Base-by-base conservation (phyloP, 2,113 vertebrate species). In the Taxidea taxus region DNA sequence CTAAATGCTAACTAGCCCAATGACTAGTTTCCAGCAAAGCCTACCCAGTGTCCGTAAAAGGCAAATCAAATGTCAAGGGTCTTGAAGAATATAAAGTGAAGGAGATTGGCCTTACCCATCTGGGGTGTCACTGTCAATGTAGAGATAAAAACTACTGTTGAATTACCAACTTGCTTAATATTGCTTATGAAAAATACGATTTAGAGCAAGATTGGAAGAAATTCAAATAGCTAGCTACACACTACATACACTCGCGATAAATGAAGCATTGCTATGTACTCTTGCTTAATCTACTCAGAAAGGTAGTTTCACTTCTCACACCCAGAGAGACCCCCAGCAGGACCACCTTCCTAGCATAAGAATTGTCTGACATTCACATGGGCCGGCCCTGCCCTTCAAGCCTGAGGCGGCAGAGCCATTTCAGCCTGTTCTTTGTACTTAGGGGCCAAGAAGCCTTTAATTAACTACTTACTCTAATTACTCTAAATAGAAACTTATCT, bases 381-480 rank as follows among this genome's bases (percentile, higher is more conserved):
- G 91, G n/a, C n/a, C n/a, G n/a, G n/a, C n/a, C n/a, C 82, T 86
- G 37, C 16, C 21, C 82, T 93, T 91, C 58, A 96, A 92, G 81
- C 78, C 47, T 39, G 44, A 37, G 74, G 60, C 88, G 95, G 87
- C 54, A 58, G 42, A 92, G 34, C 18, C 68, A 58, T 94, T 95
- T 97, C 83, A 92, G 66, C 56, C 78, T 51, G 25, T 60, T 95
- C 29, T 68, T 85, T 88, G 7, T 78, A 60, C 80, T 90, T 74
- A 51, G 64, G 49, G 96, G 49, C 92, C 96, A 94, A 92, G 84
- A 95, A 90, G 34, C 64, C 95, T 98, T 97, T 96, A 97, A 96
- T 97, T 94, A 95, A 77, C 70, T 94, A 96, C 82, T 96, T 98
- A 95, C 54, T 96, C 68, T 95, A 97, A 97, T 97, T 91, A 88